Base-by-base conservation (phyloP, 92 coral and sea anemone species). In the Epizoanthus fatuus region DNA sequence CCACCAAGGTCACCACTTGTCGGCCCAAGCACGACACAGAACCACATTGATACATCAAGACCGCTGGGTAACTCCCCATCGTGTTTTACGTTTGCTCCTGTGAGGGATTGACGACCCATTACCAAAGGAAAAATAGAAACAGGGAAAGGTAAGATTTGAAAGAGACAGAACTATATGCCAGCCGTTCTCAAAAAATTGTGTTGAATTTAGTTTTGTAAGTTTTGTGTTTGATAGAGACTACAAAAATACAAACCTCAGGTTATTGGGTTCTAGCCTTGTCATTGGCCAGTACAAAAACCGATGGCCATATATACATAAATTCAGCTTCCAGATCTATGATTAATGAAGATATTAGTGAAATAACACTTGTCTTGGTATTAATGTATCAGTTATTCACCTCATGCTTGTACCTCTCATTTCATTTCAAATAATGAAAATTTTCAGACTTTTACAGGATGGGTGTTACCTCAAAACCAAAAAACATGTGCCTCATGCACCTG, bases 1-100 rank as follows among this genome's bases (percentile, higher is more conserved):
- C 99, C 99, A 17, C 99, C 99, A 16, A 83, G 98, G 62, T 97
- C 99, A 13, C 99, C 99, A n/a, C 95, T 97, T 69, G 99, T 98
- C 44, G 98, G 99, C 37, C 96, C 99, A 70, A 84, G 87, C 14
- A 95, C 92, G 16, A 84, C 97, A 9, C 93, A 93, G 29, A 75
- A 85, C 70, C 94, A 89, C 63, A 93, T 79, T 10, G 98, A 92
- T 68, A 84, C 90, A 14, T 78, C 98, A 29, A 91, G 96, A 66
- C 68, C 92, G 13, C 82, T 95, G 74, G 90, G 86, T 13, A 92
- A 74, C 77, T 83, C 97, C 0, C 92, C 96, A 42, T 85, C 97
- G 10, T 97, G 99, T 85, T 97, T 97, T 82, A 97, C 98, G 0
- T 97, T 97, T 68, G 94, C 99, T 42, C 99, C 99, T 52, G 98